phyloP scores from a whole-genome alignment of 2,888 invertebrate genomes.

The Drosophila tanythrix region DNA sequence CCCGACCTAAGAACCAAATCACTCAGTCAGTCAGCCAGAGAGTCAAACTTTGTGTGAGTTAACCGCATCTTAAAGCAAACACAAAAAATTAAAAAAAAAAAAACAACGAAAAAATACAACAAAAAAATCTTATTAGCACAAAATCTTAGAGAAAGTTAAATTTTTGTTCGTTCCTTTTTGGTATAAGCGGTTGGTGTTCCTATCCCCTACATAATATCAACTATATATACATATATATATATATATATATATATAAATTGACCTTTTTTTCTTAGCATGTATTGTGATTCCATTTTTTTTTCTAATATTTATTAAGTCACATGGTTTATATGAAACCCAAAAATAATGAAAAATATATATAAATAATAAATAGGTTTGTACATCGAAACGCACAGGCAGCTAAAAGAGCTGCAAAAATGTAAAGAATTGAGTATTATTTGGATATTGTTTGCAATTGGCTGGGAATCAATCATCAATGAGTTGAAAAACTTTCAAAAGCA shows the following conservation, averaged over 20 bases:
- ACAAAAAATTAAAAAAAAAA: conserved; percentile 1
- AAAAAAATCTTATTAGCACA: not conserved
- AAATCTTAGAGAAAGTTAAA: conserved; percentile 38
- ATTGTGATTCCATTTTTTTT: conserved; percentile 45
- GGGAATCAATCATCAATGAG: not conserved
- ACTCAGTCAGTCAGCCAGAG: conserved; percentile 56
- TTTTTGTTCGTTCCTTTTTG: conserved; percentile 40
- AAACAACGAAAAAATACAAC: not conserved
- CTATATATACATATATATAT: conserved; percentile 16
- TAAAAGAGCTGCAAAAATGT: conserved; percentile 65
- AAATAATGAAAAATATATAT: conserved; percentile 69
- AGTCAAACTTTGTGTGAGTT: conserved; percentile 48
- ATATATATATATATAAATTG: not conserved
- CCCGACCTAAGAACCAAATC: not conserved
- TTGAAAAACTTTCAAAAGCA: not conserved
- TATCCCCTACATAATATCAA: conserved; percentile 39
- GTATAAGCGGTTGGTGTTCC: conserved; percentile 64
- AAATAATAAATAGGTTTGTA: not conserved
- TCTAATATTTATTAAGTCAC: conserved; percentile 73
- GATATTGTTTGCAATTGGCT: not conserved
- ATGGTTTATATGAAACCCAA: conserved; percentile 77
- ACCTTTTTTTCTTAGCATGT: conserved; percentile 36
- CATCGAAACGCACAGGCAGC: conserved; percentile 55
- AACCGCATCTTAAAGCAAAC: conserved; percentile 16
- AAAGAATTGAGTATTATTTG: conserved; percentile 4